Evolutionary conservation across 2,888 invertebrate species (phyloP).

Genomic region (Malacosoma neustria): DNA sequence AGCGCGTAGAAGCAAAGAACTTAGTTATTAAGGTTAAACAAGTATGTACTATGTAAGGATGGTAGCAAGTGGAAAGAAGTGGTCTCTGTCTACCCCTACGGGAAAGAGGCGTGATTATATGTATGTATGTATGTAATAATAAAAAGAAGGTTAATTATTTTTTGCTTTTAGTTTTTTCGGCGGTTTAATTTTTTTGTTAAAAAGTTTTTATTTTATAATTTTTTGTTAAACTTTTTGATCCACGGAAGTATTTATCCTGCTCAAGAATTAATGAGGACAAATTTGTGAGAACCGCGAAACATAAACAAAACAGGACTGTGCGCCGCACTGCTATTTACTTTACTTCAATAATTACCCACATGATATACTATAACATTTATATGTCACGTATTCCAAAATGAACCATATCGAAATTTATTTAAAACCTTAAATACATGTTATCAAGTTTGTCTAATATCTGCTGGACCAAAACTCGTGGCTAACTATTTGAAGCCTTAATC

Average conservation of each 20-base stretch:
- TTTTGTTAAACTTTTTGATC: no score
- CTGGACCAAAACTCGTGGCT: constrained; percentile 13
- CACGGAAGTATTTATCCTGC: not conserved
- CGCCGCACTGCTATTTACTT: constrained; percentile 49
- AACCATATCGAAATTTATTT: constrained; percentile 16
- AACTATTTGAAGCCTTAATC: constrained; percentile 26
- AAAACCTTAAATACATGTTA: constrained; percentile 7
- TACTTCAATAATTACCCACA: constrained; percentile 19
- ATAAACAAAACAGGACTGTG: constrained; percentile 38
- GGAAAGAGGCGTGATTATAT: no score
- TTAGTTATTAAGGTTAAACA: no score
- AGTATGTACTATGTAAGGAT: no score
- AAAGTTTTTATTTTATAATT: no score
- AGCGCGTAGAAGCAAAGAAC: no score
- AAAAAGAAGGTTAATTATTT: no score
- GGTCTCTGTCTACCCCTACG: no score
- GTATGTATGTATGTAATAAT: no score
- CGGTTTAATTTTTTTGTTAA: no score
- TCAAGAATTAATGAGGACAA: constrained; percentile 28
- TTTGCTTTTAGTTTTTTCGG: no score
- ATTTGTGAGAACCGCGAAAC: constrained; percentile 54
- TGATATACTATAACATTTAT: not conserved
- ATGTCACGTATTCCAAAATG: constrained; percentile 10
- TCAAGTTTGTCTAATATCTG: constrained; percentile 10
- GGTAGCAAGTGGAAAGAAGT: no score